Base-by-base conservation (phyloP, 2,888 invertebrate genomes). In the Melikaiella ostensackeni region DNA sequence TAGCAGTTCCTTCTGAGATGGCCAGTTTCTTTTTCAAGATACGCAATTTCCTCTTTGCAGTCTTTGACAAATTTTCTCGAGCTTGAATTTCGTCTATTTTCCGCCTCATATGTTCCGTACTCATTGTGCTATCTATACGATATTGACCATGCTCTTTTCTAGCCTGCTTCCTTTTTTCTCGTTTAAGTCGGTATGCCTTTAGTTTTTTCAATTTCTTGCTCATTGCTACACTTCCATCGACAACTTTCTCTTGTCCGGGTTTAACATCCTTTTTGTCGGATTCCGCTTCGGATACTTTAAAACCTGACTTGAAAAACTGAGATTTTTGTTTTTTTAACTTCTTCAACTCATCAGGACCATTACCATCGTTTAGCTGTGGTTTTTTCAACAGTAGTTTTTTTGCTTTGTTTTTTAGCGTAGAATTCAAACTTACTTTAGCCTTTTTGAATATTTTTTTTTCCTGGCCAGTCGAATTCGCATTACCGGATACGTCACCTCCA, bases 21-120 rank as follows among this genome's bases (percentile, higher is more conserved):
- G 4, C 19, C 30, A 89, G 70, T 75, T 85, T 85, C 62, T 86
- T 90, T 11, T 80, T 84, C 6, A 88, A 77, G 8, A 73, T 16
- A 6, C 74, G 77, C 27, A 90, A 77, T 74, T 82, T 86, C 66
- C 84, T 86, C 6, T 80, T 83, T 0, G 88, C 89, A 0, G 84
- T 84, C 82, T 85, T 90, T 1, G 87, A 77, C 5, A 88, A 16
- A 0, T 74, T 76, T 30, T 57, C 79, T n/a, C 87, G 81, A 5
- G 62, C 82, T 46, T 79, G 30, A 7, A 90, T 86, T 42, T 81
- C 79, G 1, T 81, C 76, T 6, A 90, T 86, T 77, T 77, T 85
- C 9, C 75, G 5, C 61, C 83, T 81, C 19, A 89, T 63, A 5
- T 82, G 33, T 16, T 86, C 88, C 0, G 27, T 16, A 3, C 77